Percentiles rank a stretch among this genome's conserved stretches.
Evolutionary conservation across 2,888 invertebrate genomes (phyloP).

Genomic region (Pristionchus fissidentatus): DNA sequence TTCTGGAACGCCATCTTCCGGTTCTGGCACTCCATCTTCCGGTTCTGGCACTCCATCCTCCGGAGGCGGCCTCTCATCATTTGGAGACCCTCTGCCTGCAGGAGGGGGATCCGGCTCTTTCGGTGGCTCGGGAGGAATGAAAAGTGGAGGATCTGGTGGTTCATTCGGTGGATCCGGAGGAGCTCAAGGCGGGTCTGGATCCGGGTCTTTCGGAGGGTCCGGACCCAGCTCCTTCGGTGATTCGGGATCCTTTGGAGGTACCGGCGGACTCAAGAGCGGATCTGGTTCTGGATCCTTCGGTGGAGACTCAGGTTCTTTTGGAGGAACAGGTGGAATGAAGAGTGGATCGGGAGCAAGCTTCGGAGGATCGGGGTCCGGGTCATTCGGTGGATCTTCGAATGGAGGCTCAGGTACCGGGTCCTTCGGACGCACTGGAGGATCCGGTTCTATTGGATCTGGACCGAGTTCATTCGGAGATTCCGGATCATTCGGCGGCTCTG

Average conservation of each 20-base stretch:
- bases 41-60: neutral
- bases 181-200: neutral
- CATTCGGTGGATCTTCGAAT: neutral
- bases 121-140: neutral
- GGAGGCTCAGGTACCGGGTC: neutral
- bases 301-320: neutral
- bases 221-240: neutral
- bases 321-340: neutral
- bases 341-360: neutral
- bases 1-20: too few species aligned
- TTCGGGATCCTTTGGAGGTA: neutral
- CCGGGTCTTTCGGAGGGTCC: neutral
- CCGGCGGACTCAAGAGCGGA: neutral
- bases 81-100: neutral
- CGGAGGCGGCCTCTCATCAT: neutral
- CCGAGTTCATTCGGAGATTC: too few species aligned
- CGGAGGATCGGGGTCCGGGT: neutral
- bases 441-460: too few species aligned
- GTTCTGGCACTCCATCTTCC: neutral
- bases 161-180: neutral
- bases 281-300: neutral
- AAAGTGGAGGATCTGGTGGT: neutral
- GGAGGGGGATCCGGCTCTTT: constrained; percentile 4
- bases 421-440: neutral
- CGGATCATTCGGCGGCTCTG: neutral